A percentile compares a stretch with the other conserved stretches of the same genome.
phyloP scores from a whole-genome alignment of 2,888 invertebrate species.

The Andrena haemorrhoa region DNA sequence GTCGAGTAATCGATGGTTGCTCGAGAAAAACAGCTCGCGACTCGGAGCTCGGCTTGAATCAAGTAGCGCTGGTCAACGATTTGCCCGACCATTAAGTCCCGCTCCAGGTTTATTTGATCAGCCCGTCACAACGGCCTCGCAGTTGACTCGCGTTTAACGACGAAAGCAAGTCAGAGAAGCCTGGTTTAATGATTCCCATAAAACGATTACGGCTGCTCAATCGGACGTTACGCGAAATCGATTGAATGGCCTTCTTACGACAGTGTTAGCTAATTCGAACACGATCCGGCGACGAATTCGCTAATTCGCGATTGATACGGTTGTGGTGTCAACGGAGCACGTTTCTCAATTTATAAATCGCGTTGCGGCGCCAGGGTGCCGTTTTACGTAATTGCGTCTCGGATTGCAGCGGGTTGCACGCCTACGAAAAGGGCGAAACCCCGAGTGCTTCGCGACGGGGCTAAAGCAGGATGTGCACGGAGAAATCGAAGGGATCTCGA shows the following conservation, averaged over 20 bases:
- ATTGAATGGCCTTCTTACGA: slow-evolving; percentile 1
- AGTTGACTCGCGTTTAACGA: slow-evolving; percentile 12
- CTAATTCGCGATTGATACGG: background rate
- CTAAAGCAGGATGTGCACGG: background rate
- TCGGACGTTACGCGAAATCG: slow-evolving; percentile 25
- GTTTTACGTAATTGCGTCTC: slow-evolving; percentile 29
- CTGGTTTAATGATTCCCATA: slow-evolving; percentile 37
- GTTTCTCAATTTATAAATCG: slow-evolving; percentile 39
- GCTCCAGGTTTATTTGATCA: slow-evolving; percentile 21
- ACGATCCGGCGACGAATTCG: background rate
- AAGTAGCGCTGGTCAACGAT: slow-evolving; percentile 35
- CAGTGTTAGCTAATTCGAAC: slow-evolving; percentile 1
- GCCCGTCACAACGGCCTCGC: slow-evolving; percentile 7
- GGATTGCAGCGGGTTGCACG: slow-evolving; percentile 11
- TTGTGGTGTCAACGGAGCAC: slow-evolving; percentile 5
- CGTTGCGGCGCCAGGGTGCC: slow-evolving; percentile 1
- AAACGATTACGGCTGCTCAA: slow-evolving; percentile 38
- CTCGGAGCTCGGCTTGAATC: background rate
- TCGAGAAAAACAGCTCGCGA: background rate
- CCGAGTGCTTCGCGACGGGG: slow-evolving; percentile 3
- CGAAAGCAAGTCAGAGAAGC: slow-evolving; percentile 17
- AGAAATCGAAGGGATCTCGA: slow-evolving; percentile 1
- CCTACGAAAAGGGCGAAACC: slow-evolving; percentile 11
- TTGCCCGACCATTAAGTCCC: background rate
- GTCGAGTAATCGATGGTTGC: background rate